Percentiles rank a stretch among this genome's conserved stretches.
Conservation (phyloP, 2,113 vertebrate genomes). For the Aleadryas rufinucha region DNA sequence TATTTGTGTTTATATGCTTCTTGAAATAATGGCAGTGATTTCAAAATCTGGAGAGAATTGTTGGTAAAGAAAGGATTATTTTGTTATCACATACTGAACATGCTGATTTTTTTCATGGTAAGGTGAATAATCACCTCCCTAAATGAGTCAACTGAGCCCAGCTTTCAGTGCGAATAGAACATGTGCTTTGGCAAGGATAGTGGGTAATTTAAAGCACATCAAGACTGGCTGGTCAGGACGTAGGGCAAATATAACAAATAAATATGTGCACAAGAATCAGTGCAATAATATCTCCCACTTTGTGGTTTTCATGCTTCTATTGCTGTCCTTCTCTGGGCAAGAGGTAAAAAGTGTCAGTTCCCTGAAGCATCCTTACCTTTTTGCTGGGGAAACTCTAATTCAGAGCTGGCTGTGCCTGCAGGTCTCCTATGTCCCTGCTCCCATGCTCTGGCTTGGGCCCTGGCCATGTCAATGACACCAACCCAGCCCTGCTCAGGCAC, state of each 20-base stretch:
- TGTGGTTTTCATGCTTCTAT: not conserved
- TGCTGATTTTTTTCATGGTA: not conserved
- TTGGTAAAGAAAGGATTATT: not conserved
- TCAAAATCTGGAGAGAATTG: not conserved
- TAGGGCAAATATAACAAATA: not conserved
- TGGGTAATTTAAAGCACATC: not conserved
- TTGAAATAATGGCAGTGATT: not conserved
- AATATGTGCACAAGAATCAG: not conserved
- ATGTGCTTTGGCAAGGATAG: not conserved
- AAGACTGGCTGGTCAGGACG: not conserved
- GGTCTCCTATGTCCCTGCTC: not conserved
- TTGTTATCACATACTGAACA: not conserved
- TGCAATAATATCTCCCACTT: not conserved
- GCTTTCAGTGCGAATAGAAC: rapidly evolving
- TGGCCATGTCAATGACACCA: not conserved
- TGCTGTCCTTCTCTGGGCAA: not conserved
- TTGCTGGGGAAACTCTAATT: not conserved
- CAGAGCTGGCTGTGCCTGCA: not conserved
- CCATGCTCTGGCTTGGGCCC: not conserved
- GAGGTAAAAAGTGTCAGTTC: not conserved
- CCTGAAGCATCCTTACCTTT: not conserved
- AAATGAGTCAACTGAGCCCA: not conserved
- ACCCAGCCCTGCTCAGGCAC: not conserved
- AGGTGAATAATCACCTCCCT: not conserved
- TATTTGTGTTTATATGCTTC: not conserved